Evolutionary conservation across 2,113 vertebrate species (phyloP).

Genomic region (Psephotus haematonotus): DNA sequence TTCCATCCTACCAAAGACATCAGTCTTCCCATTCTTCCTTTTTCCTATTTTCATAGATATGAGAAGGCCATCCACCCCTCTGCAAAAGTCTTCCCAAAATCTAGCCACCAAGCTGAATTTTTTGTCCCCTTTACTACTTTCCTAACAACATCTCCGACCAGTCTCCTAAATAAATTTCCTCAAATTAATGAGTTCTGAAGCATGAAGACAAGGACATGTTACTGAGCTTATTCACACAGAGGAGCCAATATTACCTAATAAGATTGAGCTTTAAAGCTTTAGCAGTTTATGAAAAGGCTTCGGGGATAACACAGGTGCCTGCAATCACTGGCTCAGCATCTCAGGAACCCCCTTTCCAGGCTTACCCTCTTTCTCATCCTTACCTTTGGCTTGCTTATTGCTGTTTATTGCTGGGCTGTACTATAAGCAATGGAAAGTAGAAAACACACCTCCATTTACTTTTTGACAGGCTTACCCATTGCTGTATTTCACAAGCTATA

Average conservation of each 20-base stretch:
- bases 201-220: background rate
- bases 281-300: conserved; percentile 5
- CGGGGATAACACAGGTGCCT: background rate
- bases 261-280: background rate
- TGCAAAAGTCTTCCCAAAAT: background rate
- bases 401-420: background rate
- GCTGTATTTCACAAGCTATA: background rate
- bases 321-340: background rate
- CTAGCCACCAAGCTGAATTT: background rate
- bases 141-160: background rate
- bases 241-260: background rate
- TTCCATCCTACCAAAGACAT: background rate
- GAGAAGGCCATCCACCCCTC: background rate
- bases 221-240: background rate
- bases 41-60: background rate
- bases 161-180: background rate
- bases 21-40: background rate
- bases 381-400: background rate
- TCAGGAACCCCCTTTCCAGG: background rate
- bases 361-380: background rate
- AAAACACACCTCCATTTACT: background rate
- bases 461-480: background rate
- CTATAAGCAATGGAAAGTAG: background rate
- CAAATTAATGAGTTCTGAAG: background rate
- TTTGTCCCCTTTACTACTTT: background rate